Evolutionary conservation across 1,140 invertebrate genomes (phyloP).

Genomic region (Epicauta chinensis): DNA sequence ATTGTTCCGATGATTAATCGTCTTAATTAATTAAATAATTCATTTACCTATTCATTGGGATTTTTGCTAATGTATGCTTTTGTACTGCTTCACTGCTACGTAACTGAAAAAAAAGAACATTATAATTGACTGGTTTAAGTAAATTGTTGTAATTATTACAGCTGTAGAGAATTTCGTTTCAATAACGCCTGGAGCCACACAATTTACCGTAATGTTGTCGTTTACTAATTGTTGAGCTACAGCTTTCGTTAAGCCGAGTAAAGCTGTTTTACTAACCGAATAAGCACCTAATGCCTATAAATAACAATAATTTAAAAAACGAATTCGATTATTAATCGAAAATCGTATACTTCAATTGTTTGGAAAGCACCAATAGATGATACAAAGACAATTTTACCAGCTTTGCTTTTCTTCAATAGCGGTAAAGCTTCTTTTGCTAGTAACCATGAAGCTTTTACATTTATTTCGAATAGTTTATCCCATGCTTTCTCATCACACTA

Average conservation of each 20-base stretch:
- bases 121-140: conserved; percentile 6
- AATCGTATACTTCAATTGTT: conserved; percentile 64
- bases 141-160: conserved; percentile 49
- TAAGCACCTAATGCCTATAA: conserved; percentile 79
- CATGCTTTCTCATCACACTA: conserved; percentile 74
- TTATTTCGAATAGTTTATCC: conserved; percentile 96
- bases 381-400: conserved; percentile 77
- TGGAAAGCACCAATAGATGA: conserved; percentile 86
- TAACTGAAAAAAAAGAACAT: conserved; percentile 18
- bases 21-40: background rate
- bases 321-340: background rate
- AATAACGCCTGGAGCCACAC: conserved; percentile 87
- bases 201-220: conserved; percentile 88
- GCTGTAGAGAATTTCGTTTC: conserved; percentile 80
- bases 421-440: conserved; percentile 84
- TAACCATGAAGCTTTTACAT: conserved; percentile 86
- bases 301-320: background rate
- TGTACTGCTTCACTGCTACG: conserved; percentile 37
- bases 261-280: conserved; percentile 89
- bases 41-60: conserved; percentile 25
- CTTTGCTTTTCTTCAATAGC: conserved; percentile 67
- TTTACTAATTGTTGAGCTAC: conserved; percentile 63
- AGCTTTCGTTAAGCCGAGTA: conserved; percentile 83
- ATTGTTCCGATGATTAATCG: conserved; percentile 1
- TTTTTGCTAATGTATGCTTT: conserved; percentile 44